Base-by-base conservation (phyloP, 2,113 vertebrate species). In the Pterocles orientalis region DNA sequence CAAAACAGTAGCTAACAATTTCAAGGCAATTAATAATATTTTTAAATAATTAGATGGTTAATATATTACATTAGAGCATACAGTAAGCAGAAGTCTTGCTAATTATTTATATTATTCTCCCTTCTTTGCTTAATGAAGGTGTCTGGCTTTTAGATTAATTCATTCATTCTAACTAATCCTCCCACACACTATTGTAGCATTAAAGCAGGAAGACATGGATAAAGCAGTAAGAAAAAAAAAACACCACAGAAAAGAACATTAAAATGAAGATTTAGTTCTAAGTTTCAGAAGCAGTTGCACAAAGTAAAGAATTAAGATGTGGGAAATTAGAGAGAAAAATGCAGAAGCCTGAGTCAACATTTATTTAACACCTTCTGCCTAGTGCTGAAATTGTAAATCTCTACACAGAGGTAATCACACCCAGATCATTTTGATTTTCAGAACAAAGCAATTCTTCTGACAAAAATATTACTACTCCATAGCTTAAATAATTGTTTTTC, bases 101-200 rank as follows among this genome's bases (percentile, higher is more conserved):
- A 96, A 96, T 96, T 94, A 86, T 84, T 93, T 80, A 81, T 89
- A 76, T 92, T 92, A 88, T 93, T 96, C 81, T 81, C 69, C 34
- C 53, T 92, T 50, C 92, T 92, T 92, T 86, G 34, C 64, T 92
- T 96, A 96, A 95, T 93, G 61, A 96, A 96, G 92, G 88, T 96
- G 77, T 72, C 95, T 94, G 57, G 48, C 86, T 88, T 90, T 78
- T 57, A 88, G 72, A 92, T 90, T 78, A 94, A 94, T 94, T 88
- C 48, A 91, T 81, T 75, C 76, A 86, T 86, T 13, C 81, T 92
- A 94, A 95, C 90, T 92, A 94, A 95, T 90, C 65, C 81, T 92
- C 85, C 68, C 34, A 57, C 51, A 72, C 34, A 45, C 39, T 57
- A 60, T 47, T 90, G 69, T 81, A 53, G 62, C 57, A 86, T 82